phyloP scores from a whole-genome alignment of 1,140 invertebrate species.

The Halictus rubicundus region DNA sequence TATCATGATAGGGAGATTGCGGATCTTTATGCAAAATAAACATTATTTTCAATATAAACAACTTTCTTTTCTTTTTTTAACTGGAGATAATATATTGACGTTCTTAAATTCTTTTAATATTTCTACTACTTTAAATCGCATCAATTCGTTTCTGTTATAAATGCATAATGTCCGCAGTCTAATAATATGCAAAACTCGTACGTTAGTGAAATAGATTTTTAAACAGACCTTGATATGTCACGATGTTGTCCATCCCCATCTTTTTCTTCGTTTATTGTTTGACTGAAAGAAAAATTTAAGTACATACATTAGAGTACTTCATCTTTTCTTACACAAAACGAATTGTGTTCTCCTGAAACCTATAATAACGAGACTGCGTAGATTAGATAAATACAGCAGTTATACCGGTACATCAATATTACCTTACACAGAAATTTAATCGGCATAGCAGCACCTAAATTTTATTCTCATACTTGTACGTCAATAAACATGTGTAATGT shows the following conservation, averaged over 20 bases:
- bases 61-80: too few relatives aligned
- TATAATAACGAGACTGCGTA: constrained; percentile 1
- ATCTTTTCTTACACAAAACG: neutral
- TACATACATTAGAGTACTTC: constrained; percentile 41
- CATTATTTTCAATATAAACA: too few relatives aligned
- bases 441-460: constrained; percentile 14
- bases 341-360: constrained; percentile 25
- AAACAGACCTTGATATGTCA: constrained; percentile 81
- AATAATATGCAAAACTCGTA: too few relatives aligned
- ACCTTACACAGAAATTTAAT: constrained; percentile 30
- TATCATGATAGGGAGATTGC: neutral
- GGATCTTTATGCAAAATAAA: neutral
- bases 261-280: constrained; percentile 85
- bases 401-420: constrained; percentile 10
- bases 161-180: too few relatives aligned
- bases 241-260: constrained; percentile 82
- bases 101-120: too few relatives aligned
- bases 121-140: too few relatives aligned
- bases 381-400: neutral
- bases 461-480: constrained; percentile 4
- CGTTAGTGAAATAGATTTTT: neutral
- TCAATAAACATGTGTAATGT: neutral
- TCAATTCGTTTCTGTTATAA: too few relatives aligned
- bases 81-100: too few relatives aligned
- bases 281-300: constrained; percentile 80